Conservation (phyloP, 2,797 vertebrate species). For the Otus scops region DNA sequence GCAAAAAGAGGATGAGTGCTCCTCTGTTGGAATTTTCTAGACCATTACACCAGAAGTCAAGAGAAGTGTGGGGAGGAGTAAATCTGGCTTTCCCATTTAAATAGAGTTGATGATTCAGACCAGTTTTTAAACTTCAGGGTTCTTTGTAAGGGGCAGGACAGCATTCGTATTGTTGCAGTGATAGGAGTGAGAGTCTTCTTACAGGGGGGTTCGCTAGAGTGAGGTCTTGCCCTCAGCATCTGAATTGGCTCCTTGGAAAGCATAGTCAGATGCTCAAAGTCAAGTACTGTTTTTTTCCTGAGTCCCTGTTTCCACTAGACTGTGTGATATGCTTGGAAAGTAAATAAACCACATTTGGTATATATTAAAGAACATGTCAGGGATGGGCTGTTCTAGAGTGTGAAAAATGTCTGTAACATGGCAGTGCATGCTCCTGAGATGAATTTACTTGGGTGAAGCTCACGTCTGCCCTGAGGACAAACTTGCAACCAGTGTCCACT, state of each 20-base stretch:
- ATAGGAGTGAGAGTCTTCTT: not conserved
- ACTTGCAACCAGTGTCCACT: not conserved
- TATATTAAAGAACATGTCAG: fast-evolving
- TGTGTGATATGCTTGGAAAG: not conserved
- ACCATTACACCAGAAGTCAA: not conserved
- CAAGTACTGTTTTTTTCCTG: not conserved
- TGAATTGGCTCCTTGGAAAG: not conserved
- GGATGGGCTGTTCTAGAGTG: not conserved
- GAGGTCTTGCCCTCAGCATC: not conserved
- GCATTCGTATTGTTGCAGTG: not conserved
- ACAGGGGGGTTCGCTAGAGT: not conserved
- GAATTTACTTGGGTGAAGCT: not conserved
- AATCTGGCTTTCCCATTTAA: not conserved
- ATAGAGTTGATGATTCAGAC: not conserved
- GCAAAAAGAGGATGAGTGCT: not conserved
- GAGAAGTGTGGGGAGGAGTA: not conserved
- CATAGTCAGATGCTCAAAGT: not conserved
- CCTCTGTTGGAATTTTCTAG: not conserved
- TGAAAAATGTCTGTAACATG: not conserved
- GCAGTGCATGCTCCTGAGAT: not conserved
- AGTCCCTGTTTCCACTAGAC: not conserved
- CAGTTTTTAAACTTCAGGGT: not conserved
- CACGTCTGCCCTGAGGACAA: not conserved
- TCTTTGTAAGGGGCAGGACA: not conserved
- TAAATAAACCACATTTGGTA: not conserved